These are phyloP conservation scores for Atherinomorus stipes DNA, from an alignment of 2,113 vertebrate species.

Conservation along the genomic window DNA sequence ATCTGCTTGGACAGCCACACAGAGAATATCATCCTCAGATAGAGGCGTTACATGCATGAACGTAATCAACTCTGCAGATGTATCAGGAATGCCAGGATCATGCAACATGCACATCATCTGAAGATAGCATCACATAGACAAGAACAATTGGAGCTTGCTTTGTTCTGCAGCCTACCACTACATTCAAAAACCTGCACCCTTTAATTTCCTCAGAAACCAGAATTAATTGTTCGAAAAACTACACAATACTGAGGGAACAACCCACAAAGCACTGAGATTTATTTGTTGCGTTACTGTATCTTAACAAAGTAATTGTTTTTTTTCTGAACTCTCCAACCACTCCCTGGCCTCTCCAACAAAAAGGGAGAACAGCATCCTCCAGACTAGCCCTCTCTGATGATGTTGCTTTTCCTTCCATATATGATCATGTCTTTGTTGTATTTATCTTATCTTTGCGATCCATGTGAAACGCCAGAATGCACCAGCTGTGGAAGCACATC, in stretches of 20 bases:
- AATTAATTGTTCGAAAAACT: neutral
- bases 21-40: too few species aligned
- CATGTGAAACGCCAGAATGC: neutral
- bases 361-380: neutral
- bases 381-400: neutral
- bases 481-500: neutral
- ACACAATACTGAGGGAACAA: too few species aligned
- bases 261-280: too few species aligned
- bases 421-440: neutral
- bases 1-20: too few species aligned
- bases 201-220: neutral
- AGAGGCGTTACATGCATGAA: too few species aligned
- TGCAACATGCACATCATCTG: too few species aligned
- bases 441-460: neutral
- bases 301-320: neutral
- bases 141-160: too few species aligned
- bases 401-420: neutral
- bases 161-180: too few species aligned
- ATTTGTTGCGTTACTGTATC: neutral
- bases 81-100: too few species aligned
- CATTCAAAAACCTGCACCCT: too few species aligned
- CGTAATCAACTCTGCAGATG: too few species aligned
- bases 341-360: neutral
- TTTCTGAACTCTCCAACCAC: neutral
- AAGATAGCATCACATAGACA: too few species aligned